Percentiles rank a stretch among this genome's conserved stretches.
Evolutionary conservation across 1,140 invertebrate species (phyloP).

Genomic region (Drosophila teissieri): DNA sequence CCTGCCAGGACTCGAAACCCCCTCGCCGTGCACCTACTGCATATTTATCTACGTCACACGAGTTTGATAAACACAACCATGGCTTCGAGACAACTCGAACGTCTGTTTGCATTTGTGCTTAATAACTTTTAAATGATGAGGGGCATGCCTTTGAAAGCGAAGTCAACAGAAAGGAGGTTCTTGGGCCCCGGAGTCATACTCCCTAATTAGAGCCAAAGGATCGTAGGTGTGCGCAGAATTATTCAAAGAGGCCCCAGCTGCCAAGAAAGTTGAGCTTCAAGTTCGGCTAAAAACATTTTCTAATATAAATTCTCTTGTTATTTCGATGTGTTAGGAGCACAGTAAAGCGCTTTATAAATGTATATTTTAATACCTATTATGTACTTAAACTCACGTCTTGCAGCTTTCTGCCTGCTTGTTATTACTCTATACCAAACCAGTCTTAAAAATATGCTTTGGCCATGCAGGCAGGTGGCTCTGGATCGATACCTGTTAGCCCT

Average conservation of each 20-base stretch:
- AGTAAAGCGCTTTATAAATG: too few relatives aligned
- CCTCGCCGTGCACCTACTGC: conserved; percentile 16
- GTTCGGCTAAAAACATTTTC: too few relatives aligned
- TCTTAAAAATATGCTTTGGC: background rate
- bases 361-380: too few relatives aligned
- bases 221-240: background rate
- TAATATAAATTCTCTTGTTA: too few relatives aligned
- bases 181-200: conserved; percentile 4
- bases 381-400: too few relatives aligned
- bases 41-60: conserved; percentile 62
- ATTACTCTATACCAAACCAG: too few relatives aligned
- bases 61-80: conserved; percentile 64
- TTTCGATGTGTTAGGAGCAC: too few relatives aligned
- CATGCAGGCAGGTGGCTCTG: background rate
- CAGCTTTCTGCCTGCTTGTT: background rate
- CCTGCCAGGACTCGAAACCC: conserved; percentile 14
- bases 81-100: conserved; percentile 55
- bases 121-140: conserved; percentile 66
- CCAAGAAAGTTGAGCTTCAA: too few relatives aligned
- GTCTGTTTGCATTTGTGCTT: conserved; percentile 70
- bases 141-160: conserved; percentile 21
- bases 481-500: conserved; percentile 5
- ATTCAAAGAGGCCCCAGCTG: too few relatives aligned
- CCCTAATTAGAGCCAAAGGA: conserved; percentile 27
- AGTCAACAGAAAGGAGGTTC: conserved; percentile 14